These are phyloP conservation scores for Campylorhamphus procurvoides DNA, from an alignment of 2,113 vertebrate genomes.

Conservation along the genomic window DNA sequence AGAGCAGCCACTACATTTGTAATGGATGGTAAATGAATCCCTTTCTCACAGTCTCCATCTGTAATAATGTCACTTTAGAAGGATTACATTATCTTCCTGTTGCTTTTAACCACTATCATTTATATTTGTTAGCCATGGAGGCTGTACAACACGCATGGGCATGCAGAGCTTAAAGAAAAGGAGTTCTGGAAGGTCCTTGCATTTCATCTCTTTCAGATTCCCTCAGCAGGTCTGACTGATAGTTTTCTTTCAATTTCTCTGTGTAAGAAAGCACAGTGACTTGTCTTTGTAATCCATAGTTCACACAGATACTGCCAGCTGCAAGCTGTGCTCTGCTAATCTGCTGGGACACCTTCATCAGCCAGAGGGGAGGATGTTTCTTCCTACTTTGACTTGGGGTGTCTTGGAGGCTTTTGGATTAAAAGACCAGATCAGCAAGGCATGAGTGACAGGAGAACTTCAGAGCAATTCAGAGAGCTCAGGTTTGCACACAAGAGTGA, in stretches of 20 bases:
- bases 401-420: background rate
- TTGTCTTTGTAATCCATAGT: background rate
- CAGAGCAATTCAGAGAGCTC: background rate
- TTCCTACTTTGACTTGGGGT: background rate
- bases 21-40: background rate
- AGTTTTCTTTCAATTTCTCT: background rate
- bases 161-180: background rate
- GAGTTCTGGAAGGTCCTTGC: background rate
- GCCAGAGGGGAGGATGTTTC: background rate
- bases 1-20: background rate
- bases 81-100: background rate
- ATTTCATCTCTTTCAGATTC: background rate
- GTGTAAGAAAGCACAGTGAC: background rate
- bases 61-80: background rate
- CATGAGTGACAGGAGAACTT: background rate
- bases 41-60: background rate
- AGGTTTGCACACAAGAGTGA: background rate
- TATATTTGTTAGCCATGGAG: background rate
- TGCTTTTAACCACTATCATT: background rate
- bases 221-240: background rate
- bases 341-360: background rate
- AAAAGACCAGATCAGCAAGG: background rate
- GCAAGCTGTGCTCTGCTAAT: background rate
- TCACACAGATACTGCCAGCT: rapidly evolving
- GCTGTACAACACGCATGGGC: background rate